A percentile compares a stretch with the other conserved stretches of the same genome.
Conservation (phyloP, 1,140 invertebrate species). For the Heliconius nattereri region DNA sequence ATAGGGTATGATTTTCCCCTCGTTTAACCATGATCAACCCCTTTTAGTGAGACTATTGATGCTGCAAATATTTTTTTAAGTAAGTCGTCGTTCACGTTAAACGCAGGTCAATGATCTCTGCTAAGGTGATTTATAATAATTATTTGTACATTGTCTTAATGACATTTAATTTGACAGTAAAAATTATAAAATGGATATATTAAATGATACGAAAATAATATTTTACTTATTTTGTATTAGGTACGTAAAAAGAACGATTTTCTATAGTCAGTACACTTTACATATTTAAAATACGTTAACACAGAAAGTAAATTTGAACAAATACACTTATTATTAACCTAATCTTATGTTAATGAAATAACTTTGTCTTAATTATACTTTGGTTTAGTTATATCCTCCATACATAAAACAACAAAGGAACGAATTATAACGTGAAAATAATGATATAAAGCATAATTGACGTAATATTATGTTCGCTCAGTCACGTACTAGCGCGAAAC, state of each 20-base stretch:
- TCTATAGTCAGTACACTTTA: too few species aligned
- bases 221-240: too few species aligned
- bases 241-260: too few species aligned
- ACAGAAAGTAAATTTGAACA: neutral
- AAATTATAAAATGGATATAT: too few species aligned
- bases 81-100: conserved; percentile 8
- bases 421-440: conserved; percentile 23
- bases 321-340: neutral
- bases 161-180: neutral
- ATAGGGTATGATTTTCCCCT: conserved; percentile 17
- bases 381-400: neutral
- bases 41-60: conserved; percentile 15
- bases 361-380: neutral
- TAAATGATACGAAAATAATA: too few species aligned
- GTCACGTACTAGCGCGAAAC: conserved; percentile 63
- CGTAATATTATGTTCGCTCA: conserved; percentile 35
- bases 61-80: conserved; percentile 5
- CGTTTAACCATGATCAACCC: conserved; percentile 11
- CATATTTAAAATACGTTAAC: too few species aligned
- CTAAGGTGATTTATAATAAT: neutral
- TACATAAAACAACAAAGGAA: conserved; percentile 9
- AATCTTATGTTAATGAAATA: neutral
- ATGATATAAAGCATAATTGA: conserved; percentile 34
- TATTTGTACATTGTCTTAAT: neutral
- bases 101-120: conserved; percentile 2